Evolutionary conservation across 2,113 vertebrate species (phyloP).

Genomic region (Rhabdomys dilectus): DNA sequence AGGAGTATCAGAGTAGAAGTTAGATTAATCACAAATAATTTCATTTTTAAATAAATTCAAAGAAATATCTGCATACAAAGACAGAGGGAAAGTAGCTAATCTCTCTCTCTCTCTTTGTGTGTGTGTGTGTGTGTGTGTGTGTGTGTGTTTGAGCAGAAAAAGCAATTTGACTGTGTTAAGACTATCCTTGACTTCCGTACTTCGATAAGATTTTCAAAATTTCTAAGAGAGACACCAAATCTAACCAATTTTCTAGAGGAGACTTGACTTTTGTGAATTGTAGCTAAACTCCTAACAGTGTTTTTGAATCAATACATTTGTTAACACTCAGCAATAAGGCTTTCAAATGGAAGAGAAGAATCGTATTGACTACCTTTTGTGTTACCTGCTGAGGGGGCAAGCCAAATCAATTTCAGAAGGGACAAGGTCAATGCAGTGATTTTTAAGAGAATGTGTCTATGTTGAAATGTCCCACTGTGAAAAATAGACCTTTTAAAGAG

Average conservation of each 20-base stretch:
- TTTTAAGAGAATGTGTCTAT: slow-evolving; percentile 40
- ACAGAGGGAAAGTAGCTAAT: not conserved
- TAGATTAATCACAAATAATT: not conserved
- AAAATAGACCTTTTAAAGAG: not conserved
- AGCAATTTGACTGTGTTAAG: not conserved
- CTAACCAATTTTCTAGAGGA: slow-evolving; percentile 1
- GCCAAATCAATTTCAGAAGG: slow-evolving; percentile 20
- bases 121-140: too few species aligned
- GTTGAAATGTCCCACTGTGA: not conserved
- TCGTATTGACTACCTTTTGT: not conserved
- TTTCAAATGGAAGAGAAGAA: not conserved
- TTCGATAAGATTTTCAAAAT: not conserved
- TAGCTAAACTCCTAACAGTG: not conserved
- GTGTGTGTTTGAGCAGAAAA: too few species aligned
- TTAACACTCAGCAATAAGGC: slow-evolving; percentile 49
- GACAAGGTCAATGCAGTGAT: slow-evolving; percentile 6
- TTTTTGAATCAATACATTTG: slow-evolving; percentile 37
- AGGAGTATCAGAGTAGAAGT: not conserved
- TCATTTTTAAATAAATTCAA: slow-evolving; percentile 43
- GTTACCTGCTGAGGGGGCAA: slow-evolving; percentile 15
- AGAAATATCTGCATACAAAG: not conserved
- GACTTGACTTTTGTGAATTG: not conserved
- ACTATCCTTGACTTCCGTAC: not conserved
- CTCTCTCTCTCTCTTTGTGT: too few species aligned
- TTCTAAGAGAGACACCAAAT: slow-evolving; percentile 27